phyloP scores from a whole-genome alignment of 1,140 invertebrate genomes.

The Drosophila oshimai region DNA sequence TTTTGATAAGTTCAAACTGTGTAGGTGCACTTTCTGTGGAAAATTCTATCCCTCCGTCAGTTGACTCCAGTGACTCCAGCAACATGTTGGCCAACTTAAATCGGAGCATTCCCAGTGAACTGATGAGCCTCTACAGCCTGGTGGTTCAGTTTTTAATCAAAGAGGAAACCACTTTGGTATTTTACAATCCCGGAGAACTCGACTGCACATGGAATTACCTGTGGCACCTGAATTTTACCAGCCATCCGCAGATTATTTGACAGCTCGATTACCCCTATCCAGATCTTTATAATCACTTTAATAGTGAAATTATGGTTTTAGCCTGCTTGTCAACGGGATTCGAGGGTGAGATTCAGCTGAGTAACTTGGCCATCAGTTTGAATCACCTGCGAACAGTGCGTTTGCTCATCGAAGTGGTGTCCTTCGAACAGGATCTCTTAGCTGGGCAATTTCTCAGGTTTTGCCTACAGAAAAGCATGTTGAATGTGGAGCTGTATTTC shows the following conservation, averaged over 20 bases:
- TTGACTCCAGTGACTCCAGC: not conserved
- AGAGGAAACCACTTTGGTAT: slow-evolving; percentile 18
- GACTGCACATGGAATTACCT: slow-evolving; percentile 32
- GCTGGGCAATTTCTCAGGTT: not conserved
- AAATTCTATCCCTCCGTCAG: not conserved
- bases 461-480: slow-evolving; percentile 11
- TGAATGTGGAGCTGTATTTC: slow-evolving; percentile 48
- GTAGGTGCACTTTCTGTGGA: too few relatives aligned
- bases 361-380: slow-evolving; percentile 5
- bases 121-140: slow-evolving; percentile 30
- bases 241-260: slow-evolving; percentile 54
- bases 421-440: not conserved
- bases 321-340: slow-evolving; percentile 23
- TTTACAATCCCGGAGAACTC: slow-evolving; percentile 33
- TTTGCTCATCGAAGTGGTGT: slow-evolving; percentile 41
- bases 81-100: slow-evolving; percentile 30
- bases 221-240: slow-evolving; percentile 14
- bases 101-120: not conserved
- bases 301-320: slow-evolving; percentile 20
- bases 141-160: slow-evolving; percentile 12
- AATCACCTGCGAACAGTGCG: not conserved
- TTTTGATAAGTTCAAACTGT: slow-evolving; percentile 24
- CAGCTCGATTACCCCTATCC: not conserved
- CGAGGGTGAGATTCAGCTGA: not conserved
- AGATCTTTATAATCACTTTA: not conserved